Evolutionary conservation across 2,888 invertebrate genomes (phyloP).

Genomic region (Drosophila kanekoi): DNA sequence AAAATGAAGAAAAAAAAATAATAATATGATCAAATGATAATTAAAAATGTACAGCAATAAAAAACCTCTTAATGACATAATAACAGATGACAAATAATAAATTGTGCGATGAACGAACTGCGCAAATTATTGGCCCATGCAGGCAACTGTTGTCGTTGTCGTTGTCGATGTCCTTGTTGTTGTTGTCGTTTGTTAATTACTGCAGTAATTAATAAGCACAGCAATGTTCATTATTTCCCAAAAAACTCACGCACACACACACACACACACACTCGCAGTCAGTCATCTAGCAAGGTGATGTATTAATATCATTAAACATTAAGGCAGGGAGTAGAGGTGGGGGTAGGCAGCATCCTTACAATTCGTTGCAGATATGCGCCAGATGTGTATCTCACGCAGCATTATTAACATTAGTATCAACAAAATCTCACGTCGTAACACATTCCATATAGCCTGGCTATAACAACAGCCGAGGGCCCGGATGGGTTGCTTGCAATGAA

Average conservation of each 20-base stretch:
- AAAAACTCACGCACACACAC: not conserved
- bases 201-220: constrained; percentile 72
- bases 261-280: constrained; percentile 11
- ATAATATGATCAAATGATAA: constrained; percentile 74
- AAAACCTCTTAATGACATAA: constrained; percentile 75
- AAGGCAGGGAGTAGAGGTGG: constrained; percentile 25
- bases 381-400: constrained; percentile 34
- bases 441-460: not conserved
- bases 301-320: constrained; percentile 62
- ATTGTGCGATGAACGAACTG: constrained; percentile 61
- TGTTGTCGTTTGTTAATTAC: constrained; percentile 68
- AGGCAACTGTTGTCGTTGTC: constrained; percentile 39
- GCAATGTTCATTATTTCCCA: constrained; percentile 72
- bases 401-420: constrained; percentile 64
- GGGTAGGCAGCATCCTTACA: constrained; percentile 3
- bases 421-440: constrained; percentile 60
- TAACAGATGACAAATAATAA: constrained; percentile 81
- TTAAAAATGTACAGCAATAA: constrained; percentile 69
- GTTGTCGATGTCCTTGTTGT: constrained; percentile 41
- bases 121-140: constrained; percentile 60
- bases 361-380: constrained; percentile 24
- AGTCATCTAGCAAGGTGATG: constrained; percentile 31
- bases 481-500: constrained; percentile 52
- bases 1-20: constrained; percentile 37
- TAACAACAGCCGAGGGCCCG: constrained; percentile 25